Evolutionary conservation across 2,797 vertebrate species (phyloP), one percentile per base, ranked within the genome.

Genomic region (Clarias pachynema): DNA sequence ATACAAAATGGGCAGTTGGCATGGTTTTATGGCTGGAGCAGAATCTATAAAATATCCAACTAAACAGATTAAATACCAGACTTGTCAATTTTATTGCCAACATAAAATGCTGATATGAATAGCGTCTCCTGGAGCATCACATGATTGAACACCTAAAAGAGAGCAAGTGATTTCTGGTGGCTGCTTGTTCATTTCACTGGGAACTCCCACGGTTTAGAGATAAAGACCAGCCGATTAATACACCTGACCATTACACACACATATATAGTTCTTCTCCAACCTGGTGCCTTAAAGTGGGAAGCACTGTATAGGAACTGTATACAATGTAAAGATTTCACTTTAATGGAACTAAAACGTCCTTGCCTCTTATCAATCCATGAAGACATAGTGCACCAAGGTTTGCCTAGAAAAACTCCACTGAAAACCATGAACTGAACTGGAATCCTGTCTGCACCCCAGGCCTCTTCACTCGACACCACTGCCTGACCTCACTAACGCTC

Each of bases 31-130:
- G 20, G 20, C 74, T 24, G 29, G 29, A 62, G 37, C 57, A 62
- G 75, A 62, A 78, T n/a, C 14, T 14, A 78, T 60, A 31, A 60
- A 8, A 24, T 34, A 20, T 24, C 74, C 6, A 59, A 78, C 4
- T 14, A 60, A 60, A 59, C 20, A 59, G 34, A 72, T 24, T 34
- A 34, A 59, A 78, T 78, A 24, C 4, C 31, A 62, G 12, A 74
- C 44, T 53, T 2, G n/a, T 18, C 40, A 53, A 59, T 24, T 15
- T 60, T 78, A 78, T 18, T 37, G 56, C 56, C 56, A 31, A 37
- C 74, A 78, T 24, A 60, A 31, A 34, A 62, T 37, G 56, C 18
- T 60, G 29, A 78, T 78, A 78, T 60, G 60, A 78, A 78, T 60
- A 29, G 20, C 16, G 22, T 34, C 10, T 34, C 74, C 18, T 56